phyloP scores from a whole-genome alignment of 2,113 vertebrate genomes.

The Acrocephalus kingi region DNA sequence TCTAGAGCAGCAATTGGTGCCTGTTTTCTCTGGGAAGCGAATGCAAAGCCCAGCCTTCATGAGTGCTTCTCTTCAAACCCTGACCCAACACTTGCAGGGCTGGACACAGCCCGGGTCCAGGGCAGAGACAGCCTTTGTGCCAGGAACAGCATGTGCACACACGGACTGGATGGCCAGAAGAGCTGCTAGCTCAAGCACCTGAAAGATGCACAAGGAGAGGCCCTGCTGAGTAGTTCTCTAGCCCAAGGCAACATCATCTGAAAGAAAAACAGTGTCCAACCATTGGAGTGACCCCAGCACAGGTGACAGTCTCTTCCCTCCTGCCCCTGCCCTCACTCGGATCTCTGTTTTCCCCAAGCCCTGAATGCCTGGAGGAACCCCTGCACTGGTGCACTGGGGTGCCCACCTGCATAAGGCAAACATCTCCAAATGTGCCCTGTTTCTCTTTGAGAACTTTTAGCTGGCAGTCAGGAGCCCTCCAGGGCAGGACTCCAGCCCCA shows the following conservation, averaged over 20 bases:
- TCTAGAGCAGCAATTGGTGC: not conserved
- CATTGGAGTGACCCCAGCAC: not conserved
- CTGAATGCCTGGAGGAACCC: not conserved
- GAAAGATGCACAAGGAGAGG: not conserved
- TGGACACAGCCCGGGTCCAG: not conserved
- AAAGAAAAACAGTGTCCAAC: not conserved
- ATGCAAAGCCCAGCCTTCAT: not conserved
- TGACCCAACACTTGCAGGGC: not conserved
- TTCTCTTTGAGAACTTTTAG: not conserved
- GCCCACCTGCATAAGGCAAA: not conserved
- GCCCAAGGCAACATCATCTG: not conserved
- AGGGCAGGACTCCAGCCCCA: not conserved
- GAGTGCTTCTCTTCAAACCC: not conserved
- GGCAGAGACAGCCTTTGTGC: not conserved
- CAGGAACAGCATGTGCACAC: not conserved
- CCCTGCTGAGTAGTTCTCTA: not conserved
- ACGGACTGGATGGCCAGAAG: not conserved
- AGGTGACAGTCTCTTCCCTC: not conserved
- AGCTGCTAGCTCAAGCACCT: not conserved
- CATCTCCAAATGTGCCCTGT: not conserved
- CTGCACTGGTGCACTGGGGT: not conserved
- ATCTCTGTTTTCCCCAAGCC: not conserved
- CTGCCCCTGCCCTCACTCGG: fast-evolving
- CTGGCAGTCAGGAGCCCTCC: not conserved
- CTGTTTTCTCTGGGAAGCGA: not conserved